Evolutionary conservation across 2,113 vertebrate species (phyloP), one percentile per base, ranked within the genome.

Genomic region (Xenopus laevis): DNA sequence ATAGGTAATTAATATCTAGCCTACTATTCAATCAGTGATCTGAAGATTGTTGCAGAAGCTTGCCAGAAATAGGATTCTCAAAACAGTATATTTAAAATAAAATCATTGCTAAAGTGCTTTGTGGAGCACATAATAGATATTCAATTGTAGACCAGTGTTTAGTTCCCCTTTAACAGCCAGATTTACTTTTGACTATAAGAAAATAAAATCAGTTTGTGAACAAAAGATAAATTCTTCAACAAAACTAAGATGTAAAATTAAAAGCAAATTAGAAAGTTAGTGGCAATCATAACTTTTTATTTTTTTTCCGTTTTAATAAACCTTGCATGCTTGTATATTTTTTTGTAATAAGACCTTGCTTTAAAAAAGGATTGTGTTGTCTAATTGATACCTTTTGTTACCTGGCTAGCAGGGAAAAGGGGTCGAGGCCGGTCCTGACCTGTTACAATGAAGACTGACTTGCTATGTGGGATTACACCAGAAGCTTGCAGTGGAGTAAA

Each of bases 301-400:
- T n/a, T 55, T 55, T n/a, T n/a, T 55, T 8, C 8, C 8, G 7
- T 55, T 55, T 55, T 16, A 2, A n/a, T 18, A 55, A n/a, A 15
- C 47, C 11, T 65, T 74, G 72, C 72, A 74, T 74, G 72, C 21
- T 45, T 74, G 45, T 73, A 58, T n/a, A n/a, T 45, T 27, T 58
- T 10, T 67, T 78, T 87, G 72, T 76, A 80, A 81, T 30, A 84
- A 89, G 78, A 80, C 79, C 76, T 83, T 84, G 82, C 21, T 89
- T 82, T 87, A 87, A 86, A 79, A 50, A 50, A 50, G 11, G 11
- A 50, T 15, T n/a, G n/a, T n/a, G n/a, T 50, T 91, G 80, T 95
- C 95, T 99, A 98, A 98, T 89, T 94, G 88, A 90, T 93, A 94
- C 93, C 93, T 98, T 96, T 94, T 98, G 95, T 99, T 93, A 95